Conservation (phyloP, 2,797 vertebrate genomes). For the Channallabes apus region DNA sequence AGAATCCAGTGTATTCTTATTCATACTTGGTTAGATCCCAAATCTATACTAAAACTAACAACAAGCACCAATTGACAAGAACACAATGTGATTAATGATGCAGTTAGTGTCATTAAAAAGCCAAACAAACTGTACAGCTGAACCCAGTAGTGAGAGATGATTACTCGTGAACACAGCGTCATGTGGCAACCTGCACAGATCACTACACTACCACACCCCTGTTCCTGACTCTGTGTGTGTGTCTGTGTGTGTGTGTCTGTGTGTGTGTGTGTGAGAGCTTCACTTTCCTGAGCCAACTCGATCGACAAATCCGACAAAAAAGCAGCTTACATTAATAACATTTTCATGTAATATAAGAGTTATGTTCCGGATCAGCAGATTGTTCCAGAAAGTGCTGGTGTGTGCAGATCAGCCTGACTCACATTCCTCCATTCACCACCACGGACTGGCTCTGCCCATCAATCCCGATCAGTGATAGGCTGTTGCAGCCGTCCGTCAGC, state of each 20-base stretch:
- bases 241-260: no score
- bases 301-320: not conserved
- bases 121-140: not conserved
- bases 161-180: not conserved
- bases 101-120: not conserved
- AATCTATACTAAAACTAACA: not conserved
- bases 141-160: not conserved
- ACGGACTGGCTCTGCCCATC: constrained; percentile 80
- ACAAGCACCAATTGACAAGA: not conserved
- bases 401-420: constrained; percentile 64
- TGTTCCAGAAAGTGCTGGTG: not conserved
- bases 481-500: constrained; percentile 74
- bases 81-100: not conserved
- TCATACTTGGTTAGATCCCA: not conserved
- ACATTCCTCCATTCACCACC: constrained; percentile 90
- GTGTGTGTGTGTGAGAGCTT: not conserved
- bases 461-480: constrained; percentile 79
- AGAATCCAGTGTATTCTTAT: not conserved
- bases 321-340: not conserved
- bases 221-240: not conserved
- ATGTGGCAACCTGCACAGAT: constrained; percentile 1
- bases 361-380: not conserved
- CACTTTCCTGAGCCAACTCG: not conserved
- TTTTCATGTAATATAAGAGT: not conserved
- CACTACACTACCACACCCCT: not conserved